Percentiles rank a stretch among this genome's conserved stretches.
Conservation (phyloP, 2,113 vertebrate species). For the Oreochromis aureus region DNA sequence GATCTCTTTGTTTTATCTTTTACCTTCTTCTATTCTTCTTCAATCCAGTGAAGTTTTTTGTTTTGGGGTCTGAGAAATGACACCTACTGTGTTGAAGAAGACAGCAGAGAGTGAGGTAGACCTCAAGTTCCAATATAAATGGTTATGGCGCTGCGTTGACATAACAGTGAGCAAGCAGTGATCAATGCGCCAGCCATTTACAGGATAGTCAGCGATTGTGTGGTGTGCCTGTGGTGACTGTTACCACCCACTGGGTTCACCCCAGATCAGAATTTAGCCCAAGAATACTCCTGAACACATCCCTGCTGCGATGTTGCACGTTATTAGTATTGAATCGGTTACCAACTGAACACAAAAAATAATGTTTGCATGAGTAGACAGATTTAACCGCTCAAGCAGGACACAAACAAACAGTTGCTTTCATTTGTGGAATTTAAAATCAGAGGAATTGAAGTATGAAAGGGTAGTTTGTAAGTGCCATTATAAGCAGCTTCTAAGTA, state of each 20-base stretch:
- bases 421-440: neutral
- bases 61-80: neutral
- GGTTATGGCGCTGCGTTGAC: neutral
- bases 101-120: neutral
- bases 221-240: neutral
- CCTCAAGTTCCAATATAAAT: neutral
- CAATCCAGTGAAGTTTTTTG: neutral
- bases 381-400: neutral
- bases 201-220: neutral
- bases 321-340: neutral
- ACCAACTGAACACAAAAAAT: neutral
- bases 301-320: neutral
- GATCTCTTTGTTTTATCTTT: neutral
- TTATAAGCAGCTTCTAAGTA: neutral
- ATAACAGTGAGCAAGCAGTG: neutral
- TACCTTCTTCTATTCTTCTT: neutral
- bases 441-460: neutral
- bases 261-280: neutral
- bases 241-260: neutral
- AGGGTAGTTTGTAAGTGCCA: neutral
- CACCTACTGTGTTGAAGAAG: neutral
- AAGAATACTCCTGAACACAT: neutral
- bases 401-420: neutral
- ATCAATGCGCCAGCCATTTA: neutral
- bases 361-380: neutral